These are phyloP conservation scores for Syngnathus acus DNA, from an alignment of 2,797 vertebrate genomes.

Conservation along the genomic window DNA sequence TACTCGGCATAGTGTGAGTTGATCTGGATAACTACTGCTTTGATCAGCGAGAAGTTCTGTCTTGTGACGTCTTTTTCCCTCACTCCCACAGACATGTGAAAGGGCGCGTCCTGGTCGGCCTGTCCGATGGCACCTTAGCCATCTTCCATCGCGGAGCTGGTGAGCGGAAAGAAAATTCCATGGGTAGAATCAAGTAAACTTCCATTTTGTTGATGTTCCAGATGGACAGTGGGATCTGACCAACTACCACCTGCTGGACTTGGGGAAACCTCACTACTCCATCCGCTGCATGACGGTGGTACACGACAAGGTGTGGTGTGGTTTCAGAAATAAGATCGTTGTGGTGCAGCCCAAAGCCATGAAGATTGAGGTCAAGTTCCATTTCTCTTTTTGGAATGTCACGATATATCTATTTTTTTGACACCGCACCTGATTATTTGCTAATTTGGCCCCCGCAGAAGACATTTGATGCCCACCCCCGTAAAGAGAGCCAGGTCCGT, in stretches of 20 bases:
- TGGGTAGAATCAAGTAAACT: not conserved
- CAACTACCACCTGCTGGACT: constrained; percentile 91
- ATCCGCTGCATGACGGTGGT: constrained; percentile 97
- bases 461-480: constrained; percentile 94
- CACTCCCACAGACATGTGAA: constrained; percentile 83
- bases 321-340: constrained; percentile 94
- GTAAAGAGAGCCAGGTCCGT: constrained; percentile 95
- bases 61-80: not conserved
- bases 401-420: too few relatives aligned
- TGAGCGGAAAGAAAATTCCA: constrained; percentile 54
- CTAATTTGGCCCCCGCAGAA: constrained; percentile 66
- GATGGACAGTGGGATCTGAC: constrained; percentile 98
- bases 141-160: constrained; percentile 95
- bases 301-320: constrained; percentile 97
- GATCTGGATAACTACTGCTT: not conserved
- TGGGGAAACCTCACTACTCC: constrained; percentile 88
- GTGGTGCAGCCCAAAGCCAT: constrained; percentile 96
- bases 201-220: constrained; percentile 39
- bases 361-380: constrained; percentile 83
- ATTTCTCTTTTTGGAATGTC: not conserved
- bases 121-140: constrained; percentile 90
- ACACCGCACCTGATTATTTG: not conserved
- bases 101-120: constrained; percentile 89
- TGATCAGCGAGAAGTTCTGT: not conserved
- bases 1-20: constrained; percentile 97